phyloP scores from a whole-genome alignment of 1,140 invertebrate genomes.

The Heterodera schachtii region DNA sequence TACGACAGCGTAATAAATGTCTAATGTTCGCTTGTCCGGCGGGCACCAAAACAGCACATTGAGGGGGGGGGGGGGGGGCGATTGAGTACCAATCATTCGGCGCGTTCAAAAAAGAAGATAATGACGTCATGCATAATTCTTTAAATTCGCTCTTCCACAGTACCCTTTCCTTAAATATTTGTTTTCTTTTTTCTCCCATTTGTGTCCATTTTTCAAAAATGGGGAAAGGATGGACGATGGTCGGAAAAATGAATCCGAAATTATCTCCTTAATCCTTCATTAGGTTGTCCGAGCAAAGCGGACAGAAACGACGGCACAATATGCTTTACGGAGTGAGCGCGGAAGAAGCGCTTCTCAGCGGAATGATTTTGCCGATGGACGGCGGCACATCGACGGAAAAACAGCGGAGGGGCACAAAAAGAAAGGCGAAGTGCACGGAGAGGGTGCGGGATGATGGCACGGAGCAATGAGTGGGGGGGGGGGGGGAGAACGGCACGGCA shows the following conservation, averaged over 20 bases:
- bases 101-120: too few relatives aligned
- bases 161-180: too few relatives aligned
- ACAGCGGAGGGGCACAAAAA: neutral
- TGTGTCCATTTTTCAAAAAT: too few relatives aligned
- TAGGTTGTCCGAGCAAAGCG: constrained; percentile 2
- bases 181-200: too few relatives aligned
- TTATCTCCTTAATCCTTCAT: too few relatives aligned
- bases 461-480: neutral
- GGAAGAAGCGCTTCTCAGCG: neutral
- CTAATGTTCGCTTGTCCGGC: too few relatives aligned
- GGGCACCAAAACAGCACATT: neutral
- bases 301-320: constrained; percentile 25
- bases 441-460: neutral
- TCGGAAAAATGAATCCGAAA: too few relatives aligned
- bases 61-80: too few relatives aligned
- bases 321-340: constrained; percentile 23
- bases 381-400: neutral
- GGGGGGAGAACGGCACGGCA: neutral
- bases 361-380: constrained; percentile 8
- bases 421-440: neutral
- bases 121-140: too few relatives aligned
- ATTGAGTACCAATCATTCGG: neutral
- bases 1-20: neutral
- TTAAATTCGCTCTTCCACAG: too few relatives aligned
- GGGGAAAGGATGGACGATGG: too few relatives aligned